These are phyloP conservation scores for Atta texana DNA, from an alignment of 1,140 invertebrate species.

Conservation along the genomic window DNA sequence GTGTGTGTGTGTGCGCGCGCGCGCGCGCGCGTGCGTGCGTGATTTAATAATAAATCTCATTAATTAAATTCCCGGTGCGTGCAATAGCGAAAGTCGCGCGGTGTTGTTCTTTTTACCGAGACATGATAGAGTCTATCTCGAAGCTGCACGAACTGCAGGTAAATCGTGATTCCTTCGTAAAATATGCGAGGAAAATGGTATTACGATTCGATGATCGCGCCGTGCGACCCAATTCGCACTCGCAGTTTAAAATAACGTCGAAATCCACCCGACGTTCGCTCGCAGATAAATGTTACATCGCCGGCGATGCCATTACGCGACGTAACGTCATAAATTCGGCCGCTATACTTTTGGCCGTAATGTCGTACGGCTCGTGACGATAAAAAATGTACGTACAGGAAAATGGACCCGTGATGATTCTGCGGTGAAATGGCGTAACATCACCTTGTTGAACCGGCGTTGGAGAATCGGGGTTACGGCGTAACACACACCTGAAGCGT, in stretches of 20 bases:
- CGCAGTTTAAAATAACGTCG: constrained; percentile 47
- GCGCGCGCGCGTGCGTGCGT: too few species aligned
- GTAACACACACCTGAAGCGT: constrained; percentile 55
- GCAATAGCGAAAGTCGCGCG: constrained; percentile 10
- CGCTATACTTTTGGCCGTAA: constrained; percentile 10
- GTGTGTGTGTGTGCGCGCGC: too few species aligned
- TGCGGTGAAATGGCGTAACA: constrained; percentile 66
- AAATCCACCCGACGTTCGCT: constrained; percentile 19
- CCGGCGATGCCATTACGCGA: constrained; percentile 8
- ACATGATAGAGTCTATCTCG: constrained; percentile 4
- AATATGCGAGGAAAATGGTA: constrained; percentile 29
- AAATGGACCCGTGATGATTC: constrained; percentile 39
- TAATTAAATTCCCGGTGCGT: not conserved
- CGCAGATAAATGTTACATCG: constrained; percentile 45
- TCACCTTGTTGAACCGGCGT: constrained; percentile 46
- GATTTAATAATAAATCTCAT: constrained; percentile 1
- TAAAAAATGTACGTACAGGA: constrained; percentile 28
- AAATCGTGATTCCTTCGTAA: constrained; percentile 1
- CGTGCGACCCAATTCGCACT: constrained; percentile 49
- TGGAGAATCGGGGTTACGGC: constrained; percentile 67
- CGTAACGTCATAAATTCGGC: constrained; percentile 49
- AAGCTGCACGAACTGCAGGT: constrained; percentile 24
- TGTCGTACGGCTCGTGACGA: constrained; percentile 8
- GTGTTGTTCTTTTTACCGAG: not conserved
- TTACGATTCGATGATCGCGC: constrained; percentile 46